A percentile compares a stretch with the other conserved stretches of the same genome.
phyloP scores from a whole-genome alignment of 2,797 vertebrate genomes.

The Odontamblyopus rebecca region DNA sequence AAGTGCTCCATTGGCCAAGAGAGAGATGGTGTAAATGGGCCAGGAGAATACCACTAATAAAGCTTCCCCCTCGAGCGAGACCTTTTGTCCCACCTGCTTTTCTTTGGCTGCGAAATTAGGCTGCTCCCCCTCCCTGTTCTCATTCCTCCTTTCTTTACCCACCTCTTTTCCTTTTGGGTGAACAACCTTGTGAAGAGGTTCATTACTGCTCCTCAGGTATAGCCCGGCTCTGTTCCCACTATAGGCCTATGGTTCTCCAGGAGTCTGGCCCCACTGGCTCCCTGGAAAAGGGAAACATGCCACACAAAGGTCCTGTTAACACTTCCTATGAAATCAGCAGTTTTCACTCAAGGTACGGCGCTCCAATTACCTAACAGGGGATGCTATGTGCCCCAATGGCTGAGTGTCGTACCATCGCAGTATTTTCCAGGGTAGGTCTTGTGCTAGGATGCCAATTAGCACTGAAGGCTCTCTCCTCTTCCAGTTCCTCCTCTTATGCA shows the following conservation, averaged over 20 bases:
- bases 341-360: constrained; percentile 98
- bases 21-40: constrained; percentile 90
- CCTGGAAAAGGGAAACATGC: constrained; percentile 99
- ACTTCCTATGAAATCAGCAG: constrained; percentile 99
- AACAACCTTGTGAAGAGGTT: constrained; percentile 98
- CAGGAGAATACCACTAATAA: constrained; percentile 98
- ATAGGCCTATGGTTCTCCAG: constrained; percentile 82
- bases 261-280: constrained; percentile 78
- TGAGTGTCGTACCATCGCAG: constrained; percentile 77
- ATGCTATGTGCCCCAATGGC: constrained; percentile 67
- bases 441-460: constrained; percentile 99
- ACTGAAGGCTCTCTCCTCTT: constrained; percentile 91
- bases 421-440: constrained; percentile 85
- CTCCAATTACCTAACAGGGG: constrained; percentile 96
- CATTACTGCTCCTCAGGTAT: constrained; percentile 96
- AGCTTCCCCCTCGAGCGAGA: constrained; percentile 90
- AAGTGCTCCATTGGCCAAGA: constrained; percentile 97
- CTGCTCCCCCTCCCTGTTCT: constrained; percentile 80
- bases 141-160: constrained; percentile 78
- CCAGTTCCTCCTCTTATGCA: constrained; percentile 83
- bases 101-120: constrained; percentile 98
- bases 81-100: constrained; percentile 97
- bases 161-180: constrained; percentile 84
- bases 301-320: constrained; percentile 99
- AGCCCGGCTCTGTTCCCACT: constrained; percentile 95